Conservation (phyloP, 1,140 invertebrate genomes). For the Proales similis region DNA sequence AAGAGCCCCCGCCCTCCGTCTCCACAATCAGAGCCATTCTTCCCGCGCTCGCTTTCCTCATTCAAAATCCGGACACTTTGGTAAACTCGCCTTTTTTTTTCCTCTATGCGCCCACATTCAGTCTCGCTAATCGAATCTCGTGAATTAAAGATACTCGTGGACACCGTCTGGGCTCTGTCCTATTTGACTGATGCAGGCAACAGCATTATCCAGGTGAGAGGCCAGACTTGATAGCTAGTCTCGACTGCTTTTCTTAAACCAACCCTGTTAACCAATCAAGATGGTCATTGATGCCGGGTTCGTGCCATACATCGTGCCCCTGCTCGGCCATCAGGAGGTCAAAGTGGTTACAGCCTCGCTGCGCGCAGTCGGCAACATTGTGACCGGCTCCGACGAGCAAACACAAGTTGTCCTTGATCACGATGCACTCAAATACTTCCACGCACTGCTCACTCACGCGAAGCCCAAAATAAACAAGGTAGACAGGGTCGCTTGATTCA, state of each 20-base stretch:
- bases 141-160: slow-evolving; percentile 94
- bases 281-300: slow-evolving; percentile 94
- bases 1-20: slow-evolving; percentile 60
- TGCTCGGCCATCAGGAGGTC: slow-evolving; percentile 88
- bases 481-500: background rate
- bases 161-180: slow-evolving; percentile 97
- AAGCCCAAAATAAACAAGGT: slow-evolving; percentile 76
- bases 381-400: slow-evolving; percentile 96
- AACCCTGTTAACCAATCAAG: no score
- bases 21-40: slow-evolving; percentile 81
- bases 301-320: slow-evolving; percentile 83
- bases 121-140: slow-evolving; percentile 39
- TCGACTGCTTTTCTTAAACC: background rate
- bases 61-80: slow-evolving; percentile 86
- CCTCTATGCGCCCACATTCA: background rate
- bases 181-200: slow-evolving; percentile 97
- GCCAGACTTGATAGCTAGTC: background rate
- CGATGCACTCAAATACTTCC: slow-evolving; percentile 84
- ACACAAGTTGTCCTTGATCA: slow-evolving; percentile 87
- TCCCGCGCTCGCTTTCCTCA: slow-evolving; percentile 83
- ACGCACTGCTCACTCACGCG: slow-evolving; percentile 74
- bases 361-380: slow-evolving; percentile 94
- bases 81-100: no score
- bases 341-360: slow-evolving; percentile 71
- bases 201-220: slow-evolving; percentile 95